phyloP scores from a whole-genome alignment of 2,113 vertebrate species.

The Megaptera novaeangliae region DNA sequence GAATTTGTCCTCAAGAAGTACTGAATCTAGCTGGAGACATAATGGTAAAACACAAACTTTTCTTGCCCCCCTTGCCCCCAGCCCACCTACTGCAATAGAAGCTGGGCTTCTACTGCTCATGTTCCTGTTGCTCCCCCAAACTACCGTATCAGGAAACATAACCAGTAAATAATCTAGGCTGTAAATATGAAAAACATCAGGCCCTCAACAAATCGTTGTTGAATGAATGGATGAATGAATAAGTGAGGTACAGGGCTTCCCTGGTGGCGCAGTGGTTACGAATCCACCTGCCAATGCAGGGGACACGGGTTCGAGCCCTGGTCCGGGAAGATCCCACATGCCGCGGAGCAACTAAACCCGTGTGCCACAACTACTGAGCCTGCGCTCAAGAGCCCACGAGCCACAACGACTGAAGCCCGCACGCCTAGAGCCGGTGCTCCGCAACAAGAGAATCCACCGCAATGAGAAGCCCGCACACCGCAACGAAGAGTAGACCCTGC shows the following conservation, averaged over 20 bases:
- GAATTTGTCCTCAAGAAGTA: background rate
- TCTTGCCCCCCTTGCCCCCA: background rate
- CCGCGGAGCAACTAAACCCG: no score
- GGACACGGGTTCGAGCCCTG: no score
- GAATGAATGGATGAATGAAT: background rate
- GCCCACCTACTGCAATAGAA: background rate
- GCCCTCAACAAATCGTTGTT: background rate
- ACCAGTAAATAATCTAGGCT: background rate
- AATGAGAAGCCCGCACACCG: no score
- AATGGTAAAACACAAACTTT: background rate
- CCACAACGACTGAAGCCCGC: no score
- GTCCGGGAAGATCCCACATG: no score
- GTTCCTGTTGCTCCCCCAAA: background rate
- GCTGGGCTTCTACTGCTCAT: background rate
- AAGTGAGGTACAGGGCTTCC: background rate
- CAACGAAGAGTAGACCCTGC: no score
- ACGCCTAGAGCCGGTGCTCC: no score
- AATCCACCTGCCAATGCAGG: no score
- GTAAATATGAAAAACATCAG: background rate
- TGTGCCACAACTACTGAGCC: no score
- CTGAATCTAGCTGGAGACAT: background rate
- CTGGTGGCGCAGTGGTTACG: no score
- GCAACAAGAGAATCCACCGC: no score
- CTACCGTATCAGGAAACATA: background rate
- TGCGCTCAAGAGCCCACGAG: no score